Base-by-base conservation (phyloP, 2,888 invertebrate genomes). In the Amiota minor region DNA sequence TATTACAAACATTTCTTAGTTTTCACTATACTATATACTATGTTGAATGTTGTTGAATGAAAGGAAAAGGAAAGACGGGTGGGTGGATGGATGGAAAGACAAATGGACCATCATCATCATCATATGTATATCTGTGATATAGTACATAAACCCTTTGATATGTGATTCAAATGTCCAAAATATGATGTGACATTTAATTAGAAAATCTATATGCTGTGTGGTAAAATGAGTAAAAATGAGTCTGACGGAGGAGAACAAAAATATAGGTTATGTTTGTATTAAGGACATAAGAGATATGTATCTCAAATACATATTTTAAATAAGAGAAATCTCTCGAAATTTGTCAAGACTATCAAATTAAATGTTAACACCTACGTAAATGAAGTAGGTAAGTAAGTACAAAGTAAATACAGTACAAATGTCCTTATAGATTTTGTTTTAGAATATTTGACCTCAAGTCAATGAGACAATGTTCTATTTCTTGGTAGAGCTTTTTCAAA, bases 181-280 rank as follows among this genome's bases (percentile, higher is more conserved):
- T 75, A 73, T 76, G 76, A 84, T 78, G 76, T 84, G 83, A 84
- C 86, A 84, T 83, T 83, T 83, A 81, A 83, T 86, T 84, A 86
- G 83, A 83, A 76, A 76, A 74, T 79, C 73, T 76, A 78, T 75
- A 75, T 56, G 50, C 50, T 56, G 20, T 56, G 56, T 20, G 16
- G 3, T 23, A 23, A 23, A 23, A 62, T 14, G 20, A 45, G 62
- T 23, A 12, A 23, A 12, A 23, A 20, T 16, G 2, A 20, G 3
- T 20, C 47, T 14, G 46, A 65, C 65, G 16, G 9, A 16, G 59
- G 4, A 35, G 35, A 35, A 53, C 62, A 23, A 62, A 35, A 62
- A 62, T 62, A 18, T 45, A 35, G 62, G 62, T 59, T 56, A 56
- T 70, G 45, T n/a, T 12, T 49, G 16, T 12, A 10, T 69, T 14